A percentile compares a stretch with the other conserved stretches of the same genome.
These are phyloP conservation scores for pig (Sus scrofa) DNA, from an alignment of 2,113 vertebrate genomes.

Conservation along the genomic window DNA sequence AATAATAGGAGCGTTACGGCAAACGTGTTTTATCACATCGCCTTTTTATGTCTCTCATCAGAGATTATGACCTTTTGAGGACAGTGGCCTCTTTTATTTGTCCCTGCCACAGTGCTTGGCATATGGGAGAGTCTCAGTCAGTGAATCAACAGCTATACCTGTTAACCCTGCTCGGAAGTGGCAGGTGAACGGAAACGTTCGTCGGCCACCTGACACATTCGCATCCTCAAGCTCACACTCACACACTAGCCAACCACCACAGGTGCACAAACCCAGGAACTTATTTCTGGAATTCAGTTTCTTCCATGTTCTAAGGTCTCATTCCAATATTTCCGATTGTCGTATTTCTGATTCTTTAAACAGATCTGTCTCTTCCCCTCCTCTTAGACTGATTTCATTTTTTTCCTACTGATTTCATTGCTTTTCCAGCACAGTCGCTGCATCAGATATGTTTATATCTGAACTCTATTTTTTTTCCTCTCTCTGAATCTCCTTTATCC, in stretches of 20 bases:
- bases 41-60: neutral
- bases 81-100: neutral
- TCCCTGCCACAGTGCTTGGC: neutral
- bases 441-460: neutral
- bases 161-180: neutral
- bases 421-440: neutral
- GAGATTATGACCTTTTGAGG: neutral
- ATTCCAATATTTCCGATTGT: neutral
- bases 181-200: neutral
- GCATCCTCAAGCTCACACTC: too few relatives aligned
- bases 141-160: neutral
- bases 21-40: neutral
- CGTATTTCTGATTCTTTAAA: neutral
- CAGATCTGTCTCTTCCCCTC: neutral
- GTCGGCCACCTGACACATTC: neutral
- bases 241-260: neutral
- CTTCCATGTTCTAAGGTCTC: neutral
- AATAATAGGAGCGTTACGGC: neutral
- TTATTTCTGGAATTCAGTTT: neutral
- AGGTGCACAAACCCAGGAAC: neutral
- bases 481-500: neutral
- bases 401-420: slow-evolving; percentile 6
- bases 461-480: neutral
- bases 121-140: neutral
- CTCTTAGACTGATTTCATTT: neutral